These are phyloP conservation scores for Prorops nasuta DNA, from an alignment of 1,140 invertebrate species.

Conservation along the genomic window DNA sequence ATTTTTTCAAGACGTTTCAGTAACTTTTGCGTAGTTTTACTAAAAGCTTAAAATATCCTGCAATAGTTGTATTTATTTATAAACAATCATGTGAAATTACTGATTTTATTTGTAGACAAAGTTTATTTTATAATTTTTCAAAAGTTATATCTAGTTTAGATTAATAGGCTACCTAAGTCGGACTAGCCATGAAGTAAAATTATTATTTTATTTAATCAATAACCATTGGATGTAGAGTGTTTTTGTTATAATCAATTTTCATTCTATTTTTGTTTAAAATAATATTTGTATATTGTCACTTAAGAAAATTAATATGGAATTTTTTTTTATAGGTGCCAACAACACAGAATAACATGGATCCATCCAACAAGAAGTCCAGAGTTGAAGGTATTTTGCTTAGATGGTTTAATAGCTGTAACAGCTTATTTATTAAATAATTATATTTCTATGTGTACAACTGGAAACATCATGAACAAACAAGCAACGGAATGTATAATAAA, in stretches of 20 bases:
- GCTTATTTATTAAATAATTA: slow-evolving; percentile 22
- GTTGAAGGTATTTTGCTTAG: slow-evolving; percentile 53
- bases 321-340: slow-evolving; percentile 30
- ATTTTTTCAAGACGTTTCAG: neutral
- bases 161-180: too few relatives aligned
- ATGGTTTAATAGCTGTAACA: slow-evolving; percentile 20
- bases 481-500: slow-evolving; percentile 36
- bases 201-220: neutral
- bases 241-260: too few relatives aligned
- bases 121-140: neutral
- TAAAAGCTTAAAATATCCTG: neutral
- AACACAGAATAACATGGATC: slow-evolving; percentile 37
- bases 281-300: neutral
- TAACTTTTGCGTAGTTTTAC: neutral
- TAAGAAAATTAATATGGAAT: slow-evolving; percentile 3
- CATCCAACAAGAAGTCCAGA: slow-evolving; percentile 43
- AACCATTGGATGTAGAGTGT: too few relatives aligned
- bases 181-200: too few relatives aligned
- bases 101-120: neutral
- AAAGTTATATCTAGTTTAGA: neutral
- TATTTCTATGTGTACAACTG: slow-evolving; percentile 31
- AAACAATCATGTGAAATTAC: neutral
- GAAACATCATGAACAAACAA: slow-evolving; percentile 38
- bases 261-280: too few relatives aligned
- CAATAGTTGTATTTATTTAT: neutral